phyloP scores from a whole-genome alignment of 2,797 vertebrate species.

The Neopelma chrysocephalum region DNA sequence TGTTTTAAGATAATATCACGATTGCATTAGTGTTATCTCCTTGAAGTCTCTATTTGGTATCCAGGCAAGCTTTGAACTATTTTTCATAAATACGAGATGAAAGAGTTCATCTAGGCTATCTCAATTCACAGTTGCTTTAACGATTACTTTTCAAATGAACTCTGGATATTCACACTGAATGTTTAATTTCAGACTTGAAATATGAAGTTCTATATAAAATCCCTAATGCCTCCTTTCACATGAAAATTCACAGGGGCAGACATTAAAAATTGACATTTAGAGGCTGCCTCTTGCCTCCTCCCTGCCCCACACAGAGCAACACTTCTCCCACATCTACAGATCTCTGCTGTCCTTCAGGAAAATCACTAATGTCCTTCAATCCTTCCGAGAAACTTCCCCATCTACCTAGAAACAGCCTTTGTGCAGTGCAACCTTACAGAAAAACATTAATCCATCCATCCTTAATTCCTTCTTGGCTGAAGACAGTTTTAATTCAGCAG shows the following conservation, averaged over 20 bases:
- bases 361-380: background rate
- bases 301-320: background rate
- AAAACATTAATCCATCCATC: background rate
- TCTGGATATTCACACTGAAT: background rate
- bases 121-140: conserved; percentile 19
- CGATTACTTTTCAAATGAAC: conserved; percentile 30
- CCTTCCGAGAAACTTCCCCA: background rate
- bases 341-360: background rate
- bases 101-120: conserved; percentile 21
- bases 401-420: background rate
- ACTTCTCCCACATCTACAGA: background rate
- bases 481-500: background rate
- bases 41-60: background rate
- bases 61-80: conserved; percentile 21
- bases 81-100: conserved; percentile 11
- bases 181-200: conserved; percentile 7
- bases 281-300: background rate
- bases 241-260: background rate
- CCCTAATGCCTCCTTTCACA: background rate
- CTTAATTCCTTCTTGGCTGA: background rate
- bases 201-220: background rate
- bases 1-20: background rate
- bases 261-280: background rate
- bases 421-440: background rate
- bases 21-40: background rate